Evolutionary conservation across 2,888 invertebrate species (phyloP), one percentile per base, ranked within the genome.

Genomic region (Drosophila putrida): DNA sequence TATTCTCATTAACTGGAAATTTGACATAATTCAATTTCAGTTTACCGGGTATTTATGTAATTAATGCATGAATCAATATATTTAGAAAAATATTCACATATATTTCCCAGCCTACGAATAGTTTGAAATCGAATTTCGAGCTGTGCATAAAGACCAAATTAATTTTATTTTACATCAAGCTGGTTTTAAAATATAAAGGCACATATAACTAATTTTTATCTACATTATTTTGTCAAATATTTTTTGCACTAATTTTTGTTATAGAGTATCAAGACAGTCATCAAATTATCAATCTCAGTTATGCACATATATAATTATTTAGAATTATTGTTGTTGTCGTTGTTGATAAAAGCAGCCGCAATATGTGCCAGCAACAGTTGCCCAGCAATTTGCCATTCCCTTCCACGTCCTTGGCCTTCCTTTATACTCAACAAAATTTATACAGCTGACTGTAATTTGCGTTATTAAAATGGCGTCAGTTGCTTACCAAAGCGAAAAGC

Each of bases 381-480:
- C 83, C 65, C 71, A 53, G 79, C 67, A 67, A 74, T 58, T 41
- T 38, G 28, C 33, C 41, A 47, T 43, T 33, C 5, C n/a, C 31
- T 38, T 0, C 25, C 8, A n/a, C 5, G 41, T 6, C 27, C 6
- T 49, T 11, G 20, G 33, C 31, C 36, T 27, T 6, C 27, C 28
- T 9, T 13, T 9, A 50, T 13, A 13, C 1, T 6, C 53, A 62
- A 85, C 73, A 75, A 71, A 85, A 82, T 83, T 75, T 78, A 71
- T 78, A 81, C 77, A 77, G 72, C 69, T 70, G 68, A 71, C 74
- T 85, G 72, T 85, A 88, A 88, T 88, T 85, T 80, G 75, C 69
- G 85, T 82, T 85, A 80, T 82, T 84, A 82, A 87, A 87, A 84
- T 86, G 83, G 87, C 87, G 81, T 86, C 83, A 80, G 80, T 80